These are phyloP conservation scores for Cantharis flavilabris DNA, from an alignment of 2,888 invertebrate genomes.

Conservation along the genomic window DNA sequence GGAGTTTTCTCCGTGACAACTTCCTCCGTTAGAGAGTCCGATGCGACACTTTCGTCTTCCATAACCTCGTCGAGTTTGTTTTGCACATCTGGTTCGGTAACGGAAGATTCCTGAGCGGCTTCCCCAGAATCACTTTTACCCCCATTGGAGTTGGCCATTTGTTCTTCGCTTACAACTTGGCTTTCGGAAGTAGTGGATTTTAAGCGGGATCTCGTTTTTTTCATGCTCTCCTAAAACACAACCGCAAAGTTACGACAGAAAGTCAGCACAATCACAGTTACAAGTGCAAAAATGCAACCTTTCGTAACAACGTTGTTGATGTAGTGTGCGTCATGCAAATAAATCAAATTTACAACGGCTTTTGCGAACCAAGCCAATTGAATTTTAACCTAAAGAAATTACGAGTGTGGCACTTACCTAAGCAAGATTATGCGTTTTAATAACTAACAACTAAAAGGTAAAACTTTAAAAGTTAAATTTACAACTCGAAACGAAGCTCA, in stretches of 20 bases:
- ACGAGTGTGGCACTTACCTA: background rate
- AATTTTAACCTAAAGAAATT: background rate
- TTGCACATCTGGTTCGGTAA: background rate
- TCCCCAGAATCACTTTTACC: conserved; percentile 7
- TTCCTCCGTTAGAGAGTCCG: background rate
- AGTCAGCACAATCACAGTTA: background rate
- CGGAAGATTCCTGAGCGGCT: background rate
- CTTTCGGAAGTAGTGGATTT: background rate
- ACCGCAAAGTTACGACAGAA: background rate
- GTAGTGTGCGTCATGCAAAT: conserved; percentile 38
- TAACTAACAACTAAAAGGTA: background rate
- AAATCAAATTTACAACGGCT: background rate
- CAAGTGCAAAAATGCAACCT: background rate
- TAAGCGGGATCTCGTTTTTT: conserved; percentile 11
- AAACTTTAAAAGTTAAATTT: background rate
- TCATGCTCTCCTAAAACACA: conserved; percentile 4
- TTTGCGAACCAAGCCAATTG: background rate
- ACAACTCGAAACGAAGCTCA: background rate
- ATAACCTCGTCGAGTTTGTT: background rate
- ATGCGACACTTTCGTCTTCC: background rate
- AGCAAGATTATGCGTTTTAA: background rate
- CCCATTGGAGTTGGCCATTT: conserved; percentile 10
- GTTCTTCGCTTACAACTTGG: background rate
- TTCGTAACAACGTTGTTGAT: conserved; percentile 32
- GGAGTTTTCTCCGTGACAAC: background rate